A percentile compares a stretch with the other conserved stretches of the same genome.
phyloP scores from a whole-genome alignment of 1,140 invertebrate species.

The Portunus trituberculatus region DNA sequence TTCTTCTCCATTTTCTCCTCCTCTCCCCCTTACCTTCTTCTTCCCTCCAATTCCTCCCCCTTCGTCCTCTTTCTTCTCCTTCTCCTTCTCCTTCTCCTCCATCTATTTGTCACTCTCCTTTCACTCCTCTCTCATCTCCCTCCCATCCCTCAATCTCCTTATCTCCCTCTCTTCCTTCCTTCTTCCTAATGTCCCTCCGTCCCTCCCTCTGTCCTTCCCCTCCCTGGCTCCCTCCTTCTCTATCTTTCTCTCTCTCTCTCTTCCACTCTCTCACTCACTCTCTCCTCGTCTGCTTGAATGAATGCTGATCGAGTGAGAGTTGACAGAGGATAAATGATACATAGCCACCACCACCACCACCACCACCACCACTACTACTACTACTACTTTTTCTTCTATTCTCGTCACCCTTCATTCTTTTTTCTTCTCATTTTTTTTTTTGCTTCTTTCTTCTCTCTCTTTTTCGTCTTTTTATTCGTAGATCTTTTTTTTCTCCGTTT shows the following conservation, averaged over 20 bases:
- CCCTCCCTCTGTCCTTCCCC: neutral
- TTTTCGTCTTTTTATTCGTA: no score
- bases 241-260: neutral
- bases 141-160: neutral
- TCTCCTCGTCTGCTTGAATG: neutral
- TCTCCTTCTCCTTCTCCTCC: no score
- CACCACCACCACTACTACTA: no score
- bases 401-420: neutral
- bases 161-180: neutral
- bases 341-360: neutral
- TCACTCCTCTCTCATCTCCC: neutral
- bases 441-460: neutral
- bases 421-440: neutral
- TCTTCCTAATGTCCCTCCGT: neutral
- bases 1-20: no score
- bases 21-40: neutral
- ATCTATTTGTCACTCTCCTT: no score
- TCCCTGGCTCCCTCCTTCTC: neutral
- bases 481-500: no score
- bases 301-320: neutral
- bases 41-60: neutral
- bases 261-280: no score
- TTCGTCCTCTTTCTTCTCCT: no score
- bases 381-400: neutral
- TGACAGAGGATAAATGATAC: neutral